Base-by-base conservation (phyloP, 2,113 vertebrate species). In the Notarius quadriscutis region DNA sequence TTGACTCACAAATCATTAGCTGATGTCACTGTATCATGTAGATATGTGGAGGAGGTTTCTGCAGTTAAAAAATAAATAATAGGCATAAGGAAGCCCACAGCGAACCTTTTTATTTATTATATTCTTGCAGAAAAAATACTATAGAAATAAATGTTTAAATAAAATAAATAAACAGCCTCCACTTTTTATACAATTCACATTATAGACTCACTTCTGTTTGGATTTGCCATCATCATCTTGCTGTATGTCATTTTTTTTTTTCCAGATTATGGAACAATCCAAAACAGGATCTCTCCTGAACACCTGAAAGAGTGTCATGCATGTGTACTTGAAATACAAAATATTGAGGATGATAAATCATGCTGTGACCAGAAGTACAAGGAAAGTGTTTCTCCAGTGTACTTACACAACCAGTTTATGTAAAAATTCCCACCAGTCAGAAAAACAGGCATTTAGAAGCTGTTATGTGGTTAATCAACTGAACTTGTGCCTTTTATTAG, bases 1-100 rank as follows among this genome's bases (percentile, higher is more conserved):
- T 82, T 85, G 88, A 86, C 87, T 91, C 90, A 92, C 91, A 83
- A 91, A 93, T 94, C 92, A 93, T 93, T 93, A 92, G 91, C 88
- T 84, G 86, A 78, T 91, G 93, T 92, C 92, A 93, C 86, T 79
- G 87, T 81, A 80, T 87, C 48, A 84, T 62, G 90, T 85, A 91
- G 91, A 90, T 92, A 91, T 86, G 89, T 84, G 83, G 71, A 83
- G 72, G 48, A 84, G 63, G 80, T 34, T 51, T 80, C 74, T 81
- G 41, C 67, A 75, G 8, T 41, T 60, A 55, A 12, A 82, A 87
- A 88, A 86, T 81, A 88, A 87, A 87, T 67, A 48, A 84, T 30
- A 15, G 10, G 57, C 34, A n/a, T 85, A 41, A 67, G 34, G 53
- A 69, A 17, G 75, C 67, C 25, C 50, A 86, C 18, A 86, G 27